Evolutionary conservation across 2,113 vertebrate genomes (phyloP).

Genomic region (Falco punctatus): DNA sequence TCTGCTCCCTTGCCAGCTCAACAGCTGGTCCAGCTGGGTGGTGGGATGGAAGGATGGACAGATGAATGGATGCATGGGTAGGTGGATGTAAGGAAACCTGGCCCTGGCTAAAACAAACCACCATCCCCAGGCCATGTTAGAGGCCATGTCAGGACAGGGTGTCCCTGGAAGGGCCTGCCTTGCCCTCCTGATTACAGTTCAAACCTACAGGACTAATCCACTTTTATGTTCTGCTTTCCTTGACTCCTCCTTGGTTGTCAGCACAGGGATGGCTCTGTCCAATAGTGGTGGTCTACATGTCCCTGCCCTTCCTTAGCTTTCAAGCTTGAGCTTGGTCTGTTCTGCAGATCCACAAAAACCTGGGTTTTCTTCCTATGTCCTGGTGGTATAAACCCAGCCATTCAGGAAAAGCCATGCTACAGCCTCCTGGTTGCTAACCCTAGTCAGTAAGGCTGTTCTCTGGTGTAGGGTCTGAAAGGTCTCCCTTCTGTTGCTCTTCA

Average conservation of each 20-base stretch:
- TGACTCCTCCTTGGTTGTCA: background rate
- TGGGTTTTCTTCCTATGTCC: background rate
- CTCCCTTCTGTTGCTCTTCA: background rate
- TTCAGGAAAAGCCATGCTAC: background rate
- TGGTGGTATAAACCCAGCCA: background rate
- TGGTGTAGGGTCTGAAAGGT: background rate
- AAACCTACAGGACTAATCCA: background rate
- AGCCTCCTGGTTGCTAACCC: background rate
- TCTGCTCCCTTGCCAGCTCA: background rate
- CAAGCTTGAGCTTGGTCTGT: background rate
- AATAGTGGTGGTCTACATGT: accelerated
- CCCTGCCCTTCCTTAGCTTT: background rate
- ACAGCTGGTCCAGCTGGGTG: accelerated
- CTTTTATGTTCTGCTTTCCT: background rate
- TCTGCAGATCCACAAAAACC: background rate
- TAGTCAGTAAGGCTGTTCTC: background rate
- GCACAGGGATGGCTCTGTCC: background rate
- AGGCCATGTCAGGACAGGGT: background rate
- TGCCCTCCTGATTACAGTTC: background rate
- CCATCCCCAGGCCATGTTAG: background rate
- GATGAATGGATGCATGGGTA: background rate
- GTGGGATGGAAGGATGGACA: background rate
- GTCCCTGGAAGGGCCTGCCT: background rate
- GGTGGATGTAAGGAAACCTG: background rate
- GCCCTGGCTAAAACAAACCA: background rate